Base-by-base conservation (phyloP, 2,113 vertebrate genomes). In the Okapia johnstoni region DNA sequence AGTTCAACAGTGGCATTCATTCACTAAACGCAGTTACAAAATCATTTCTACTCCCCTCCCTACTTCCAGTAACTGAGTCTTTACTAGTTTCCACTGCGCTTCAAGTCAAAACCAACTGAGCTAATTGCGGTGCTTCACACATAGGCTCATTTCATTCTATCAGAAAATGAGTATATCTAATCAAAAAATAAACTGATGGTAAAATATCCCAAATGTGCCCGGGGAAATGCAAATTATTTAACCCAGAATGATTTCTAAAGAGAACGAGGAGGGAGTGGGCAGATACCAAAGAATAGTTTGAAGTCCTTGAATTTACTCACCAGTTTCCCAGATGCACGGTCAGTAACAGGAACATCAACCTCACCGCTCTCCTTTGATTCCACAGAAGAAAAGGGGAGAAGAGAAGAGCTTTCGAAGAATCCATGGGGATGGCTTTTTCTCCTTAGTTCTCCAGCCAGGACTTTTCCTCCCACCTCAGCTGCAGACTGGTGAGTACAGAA, bases 291-390 rank as follows among this genome's bases (percentile, higher is more conserved):
- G 19, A 86, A 79, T 9, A 97, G 76, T 94, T 93, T 36, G 11
- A 43, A 81, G 77, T 80, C 85, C 58, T 73, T 63, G 33, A 57
- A 94, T 76, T 84, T 92, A 98, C 99, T 99, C 96, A 99, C 99
- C 99, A 98, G 96, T 93, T 99, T 33, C 98, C 99, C 98, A 99
- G 88, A 63, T 98, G 98, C 96, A 99, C 94, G 30, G 97, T 98
- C 93, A 99, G 94, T 84, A 99, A 79, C 92, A 99, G 87, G 90
- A 99, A 98, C 97, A 99, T 91, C 60, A 99, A 92, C 95, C 96
- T 97, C 92, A 98, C 94, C 57, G 98, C 98, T 88, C 97, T 96
- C 90, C 98, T 97, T 80, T 96, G 94, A 94, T 92, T 98, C 98
- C 98, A 97, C 96, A 92, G 96, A 85, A 97, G 95, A n/a, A 91